A percentile compares a stretch with the other conserved stretches of the same genome.
These are phyloP conservation scores for Caiman crocodilus DNA, from an alignment of 2,797 vertebrate species.

Conservation along the genomic window DNA sequence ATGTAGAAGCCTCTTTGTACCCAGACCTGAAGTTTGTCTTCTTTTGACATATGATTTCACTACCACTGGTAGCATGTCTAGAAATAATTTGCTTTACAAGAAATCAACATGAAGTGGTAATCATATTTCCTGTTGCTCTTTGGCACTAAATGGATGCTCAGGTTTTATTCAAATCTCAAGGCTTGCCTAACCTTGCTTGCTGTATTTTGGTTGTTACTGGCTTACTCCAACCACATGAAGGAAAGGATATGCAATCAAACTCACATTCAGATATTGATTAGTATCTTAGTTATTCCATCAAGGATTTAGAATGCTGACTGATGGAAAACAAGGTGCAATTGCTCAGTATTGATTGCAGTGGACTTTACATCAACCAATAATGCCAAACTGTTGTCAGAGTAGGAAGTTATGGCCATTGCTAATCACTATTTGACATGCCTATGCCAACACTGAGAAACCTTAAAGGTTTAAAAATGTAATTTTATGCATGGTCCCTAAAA, in stretches of 20 bases:
- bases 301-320: constrained; percentile 47
- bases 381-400: constrained; percentile 41
- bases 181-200: not conserved
- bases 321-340: constrained; percentile 63
- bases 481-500: not conserved
- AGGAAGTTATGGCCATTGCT: constrained; percentile 23
- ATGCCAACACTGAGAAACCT: not conserved
- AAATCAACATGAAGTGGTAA: not conserved
- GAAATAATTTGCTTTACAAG: not conserved
- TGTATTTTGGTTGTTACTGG: not conserved
- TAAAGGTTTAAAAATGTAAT: not conserved
- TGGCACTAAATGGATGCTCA: not conserved
- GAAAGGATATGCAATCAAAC: constrained; percentile 41
- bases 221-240: not conserved
- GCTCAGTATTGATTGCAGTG: constrained; percentile 56
- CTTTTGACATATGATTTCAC: constrained; percentile 11
- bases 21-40: not conserved
- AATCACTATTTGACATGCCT: not conserved
- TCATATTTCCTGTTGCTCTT: not conserved
- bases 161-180: not conserved
- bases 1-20: not conserved
- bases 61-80: not conserved
- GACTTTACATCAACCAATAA: constrained; percentile 45
- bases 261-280: constrained; percentile 56
- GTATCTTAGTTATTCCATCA: constrained; percentile 59